Evolutionary conservation across 2,113 vertebrate genomes (phyloP).

Genomic region (Laterallus jamaicensis): DNA sequence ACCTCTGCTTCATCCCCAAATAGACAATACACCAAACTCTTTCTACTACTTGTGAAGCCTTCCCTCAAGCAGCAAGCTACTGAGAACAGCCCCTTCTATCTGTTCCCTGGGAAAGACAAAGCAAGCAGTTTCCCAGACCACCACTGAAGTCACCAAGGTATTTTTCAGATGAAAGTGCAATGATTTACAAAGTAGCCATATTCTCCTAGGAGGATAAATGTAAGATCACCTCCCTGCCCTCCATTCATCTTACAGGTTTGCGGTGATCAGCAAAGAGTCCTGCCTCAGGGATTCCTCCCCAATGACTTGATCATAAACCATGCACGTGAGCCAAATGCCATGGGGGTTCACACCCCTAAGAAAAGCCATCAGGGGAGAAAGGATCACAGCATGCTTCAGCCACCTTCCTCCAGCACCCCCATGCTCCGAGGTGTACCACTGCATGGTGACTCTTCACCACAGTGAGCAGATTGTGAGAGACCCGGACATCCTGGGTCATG

Average conservation of each 20-base stretch:
- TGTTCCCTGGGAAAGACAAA: neutral
- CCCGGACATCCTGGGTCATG: neutral
- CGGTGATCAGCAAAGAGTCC: neutral
- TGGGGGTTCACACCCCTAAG: neutral
- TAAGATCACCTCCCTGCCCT: neutral
- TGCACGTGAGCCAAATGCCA: neutral
- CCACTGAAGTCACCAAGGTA: neutral
- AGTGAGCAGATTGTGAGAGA: neutral
- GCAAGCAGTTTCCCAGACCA: neutral
- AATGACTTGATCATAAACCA: neutral
- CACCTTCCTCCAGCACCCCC: neutral
- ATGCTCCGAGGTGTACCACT: conserved; percentile 67
- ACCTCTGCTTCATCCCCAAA: neutral
- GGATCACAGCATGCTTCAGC: neutral
- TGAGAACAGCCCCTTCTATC: neutral
- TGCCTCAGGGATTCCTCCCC: neutral
- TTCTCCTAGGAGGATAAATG: neutral
- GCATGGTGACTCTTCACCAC: conserved; percentile 64
- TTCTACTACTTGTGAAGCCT: neutral
- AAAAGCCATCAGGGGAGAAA: neutral
- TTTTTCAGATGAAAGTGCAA: neutral
- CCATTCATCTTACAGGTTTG: neutral
- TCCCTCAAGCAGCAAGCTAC: neutral
- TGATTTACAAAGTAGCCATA: neutral
- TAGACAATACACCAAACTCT: neutral